phyloP scores from a whole-genome alignment of 53 echinoderm and acorn worm genomes.

The Henricia sp. region DNA sequence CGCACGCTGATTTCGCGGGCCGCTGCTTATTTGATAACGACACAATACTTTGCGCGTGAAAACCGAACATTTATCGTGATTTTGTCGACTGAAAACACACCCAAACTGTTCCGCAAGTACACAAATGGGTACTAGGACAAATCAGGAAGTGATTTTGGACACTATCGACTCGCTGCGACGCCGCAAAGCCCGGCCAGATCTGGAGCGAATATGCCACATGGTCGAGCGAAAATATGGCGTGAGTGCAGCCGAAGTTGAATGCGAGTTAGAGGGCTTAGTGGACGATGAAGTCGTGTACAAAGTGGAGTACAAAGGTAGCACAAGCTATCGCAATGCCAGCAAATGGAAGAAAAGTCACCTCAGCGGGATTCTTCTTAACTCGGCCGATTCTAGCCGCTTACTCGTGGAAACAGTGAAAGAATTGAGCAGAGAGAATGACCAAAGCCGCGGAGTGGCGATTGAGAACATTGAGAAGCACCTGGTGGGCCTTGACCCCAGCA shows the following conservation, averaged over 20 bases:
- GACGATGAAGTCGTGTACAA: slow-evolving; percentile 87
- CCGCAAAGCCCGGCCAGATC: slow-evolving; percentile 97
- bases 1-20: slow-evolving; percentile 10
- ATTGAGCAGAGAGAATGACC: slow-evolving; percentile 29
- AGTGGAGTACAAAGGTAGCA: slow-evolving; percentile 97
- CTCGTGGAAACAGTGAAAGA: slow-evolving; percentile 76
- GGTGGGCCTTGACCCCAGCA: slow-evolving; percentile 68
- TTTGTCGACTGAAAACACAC: slow-evolving; percentile 30
- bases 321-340: slow-evolving; percentile 94
- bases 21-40: neutral
- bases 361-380: slow-evolving; percentile 85
- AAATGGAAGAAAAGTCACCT: slow-evolving; percentile 94
- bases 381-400: slow-evolving; percentile 75
- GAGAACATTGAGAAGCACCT: slow-evolving; percentile 82
- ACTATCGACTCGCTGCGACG: slow-evolving; percentile 89
- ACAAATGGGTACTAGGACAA: slow-evolving; percentile 45
- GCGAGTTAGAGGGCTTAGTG: slow-evolving; percentile 92
- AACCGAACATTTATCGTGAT: slow-evolving; percentile 26
- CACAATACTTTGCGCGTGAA: slow-evolving; percentile 27
- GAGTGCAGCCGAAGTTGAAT: slow-evolving; percentile 74
- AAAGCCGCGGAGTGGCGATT: slow-evolving; percentile 39
- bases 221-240: slow-evolving; percentile 92
- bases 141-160: slow-evolving; percentile 60
- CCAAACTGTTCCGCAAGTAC: neutral
- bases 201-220: slow-evolving; percentile 99